Percentiles rank a stretch among this genome's conserved stretches.
Evolutionary conservation across 1,140 invertebrate species (phyloP).

Genomic region (Ooceraea biroi): DNA sequence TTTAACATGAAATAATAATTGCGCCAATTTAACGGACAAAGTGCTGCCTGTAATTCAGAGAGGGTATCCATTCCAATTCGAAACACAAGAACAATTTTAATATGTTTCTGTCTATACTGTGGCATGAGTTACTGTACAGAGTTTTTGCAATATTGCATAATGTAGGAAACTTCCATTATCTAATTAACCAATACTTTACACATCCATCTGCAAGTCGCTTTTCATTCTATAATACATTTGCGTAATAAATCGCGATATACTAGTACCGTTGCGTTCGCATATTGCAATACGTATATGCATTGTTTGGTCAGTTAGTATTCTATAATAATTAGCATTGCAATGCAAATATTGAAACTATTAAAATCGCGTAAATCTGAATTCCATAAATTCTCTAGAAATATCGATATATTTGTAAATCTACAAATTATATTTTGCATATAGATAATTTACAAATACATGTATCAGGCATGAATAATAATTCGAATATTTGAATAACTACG

Average conservation of each 20-base stretch:
- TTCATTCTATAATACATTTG: slow-evolving; percentile 32
- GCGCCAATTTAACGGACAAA: not conserved
- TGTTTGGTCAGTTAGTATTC: not conserved
- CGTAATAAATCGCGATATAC: slow-evolving; percentile 31
- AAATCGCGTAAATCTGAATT: not conserved
- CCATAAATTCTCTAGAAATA: not conserved
- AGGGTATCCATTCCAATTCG: not conserved
- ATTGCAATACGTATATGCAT: not conserved
- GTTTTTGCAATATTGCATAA: slow-evolving; percentile 6
- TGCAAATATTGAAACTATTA: not conserved
- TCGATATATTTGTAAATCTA: not conserved
- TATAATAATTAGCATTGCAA: not conserved
- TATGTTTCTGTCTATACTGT: slow-evolving; percentile 10
- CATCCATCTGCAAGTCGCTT: slow-evolving; percentile 4
- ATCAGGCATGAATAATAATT: no score
- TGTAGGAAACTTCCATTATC: slow-evolving; percentile 29
- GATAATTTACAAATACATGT: not conserved
- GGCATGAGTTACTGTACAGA: not conserved
- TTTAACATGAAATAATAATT: slow-evolving; percentile 7
- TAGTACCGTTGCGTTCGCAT: not conserved
- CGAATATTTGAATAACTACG: no score
- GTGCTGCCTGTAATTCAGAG: not conserved
- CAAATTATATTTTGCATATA: not conserved
- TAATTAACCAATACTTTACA: slow-evolving; percentile 37
- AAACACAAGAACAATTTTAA: slow-evolving; percentile 36